Conservation (phyloP, 2,888 invertebrate genomes). For the Limnephilus marmoratus region DNA sequence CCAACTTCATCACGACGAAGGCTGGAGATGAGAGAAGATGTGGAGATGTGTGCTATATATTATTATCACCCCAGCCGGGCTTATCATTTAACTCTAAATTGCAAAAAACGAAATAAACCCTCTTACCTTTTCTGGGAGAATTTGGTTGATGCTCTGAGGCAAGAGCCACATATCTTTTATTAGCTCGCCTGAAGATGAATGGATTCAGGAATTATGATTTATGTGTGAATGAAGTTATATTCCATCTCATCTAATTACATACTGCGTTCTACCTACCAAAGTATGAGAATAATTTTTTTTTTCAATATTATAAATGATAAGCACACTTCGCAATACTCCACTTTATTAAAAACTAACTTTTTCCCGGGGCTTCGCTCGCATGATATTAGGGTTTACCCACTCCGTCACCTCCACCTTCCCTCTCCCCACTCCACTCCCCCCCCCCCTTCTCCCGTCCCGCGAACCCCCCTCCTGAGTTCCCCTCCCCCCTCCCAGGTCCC, state of each 20-base stretch:
- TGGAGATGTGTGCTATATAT: constrained; percentile 55
- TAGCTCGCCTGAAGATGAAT: neutral
- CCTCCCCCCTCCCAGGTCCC: too few relatives aligned
- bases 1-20: neutral
- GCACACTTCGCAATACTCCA: too few relatives aligned
- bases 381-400: too few relatives aligned
- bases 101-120: constrained; percentile 30
- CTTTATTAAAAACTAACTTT: too few relatives aligned
- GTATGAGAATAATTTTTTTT: neutral
- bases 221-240: neutral
- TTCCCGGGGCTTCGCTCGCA: too few relatives aligned
- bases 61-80: constrained; percentile 32
- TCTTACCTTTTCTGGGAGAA: constrained; percentile 8
- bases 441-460: too few relatives aligned
- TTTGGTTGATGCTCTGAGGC: neutral
- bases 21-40: neutral
- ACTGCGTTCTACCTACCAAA: neutral
- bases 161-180: neutral
- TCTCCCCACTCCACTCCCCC: too few relatives aligned
- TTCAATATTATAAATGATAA: neutral
- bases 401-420: too few relatives aligned
- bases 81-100: constrained; percentile 50
- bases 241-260: too few relatives aligned
- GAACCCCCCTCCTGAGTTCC: too few relatives aligned
- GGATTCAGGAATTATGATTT: neutral